Evolutionary conservation across 2,797 vertebrate genomes (phyloP).

Genomic region (Acanthis flammea): DNA sequence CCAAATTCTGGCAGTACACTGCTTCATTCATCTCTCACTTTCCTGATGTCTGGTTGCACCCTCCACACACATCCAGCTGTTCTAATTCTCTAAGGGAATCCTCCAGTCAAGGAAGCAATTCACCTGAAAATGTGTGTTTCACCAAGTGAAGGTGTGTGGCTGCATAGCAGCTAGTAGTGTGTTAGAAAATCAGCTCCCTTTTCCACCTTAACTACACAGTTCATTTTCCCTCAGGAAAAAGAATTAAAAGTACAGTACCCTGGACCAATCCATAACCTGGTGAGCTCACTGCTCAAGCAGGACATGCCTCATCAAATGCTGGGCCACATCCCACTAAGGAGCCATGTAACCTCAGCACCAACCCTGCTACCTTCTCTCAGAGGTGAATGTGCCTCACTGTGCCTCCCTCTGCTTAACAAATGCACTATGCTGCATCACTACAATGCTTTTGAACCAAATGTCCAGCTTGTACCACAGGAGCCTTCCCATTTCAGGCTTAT

Average conservation of each 20-base stretch:
- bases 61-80: background rate
- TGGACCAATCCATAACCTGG: constrained; percentile 24
- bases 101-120: constrained; percentile 4
- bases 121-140: background rate
- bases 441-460: constrained; percentile 31
- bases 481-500: constrained; percentile 17
- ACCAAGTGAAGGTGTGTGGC: background rate
- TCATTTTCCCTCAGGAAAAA: constrained; percentile 39
- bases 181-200: background rate
- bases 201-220: background rate
- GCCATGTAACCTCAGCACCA: background rate
- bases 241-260: constrained; percentile 54
- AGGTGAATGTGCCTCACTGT: background rate
- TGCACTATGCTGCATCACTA: background rate
- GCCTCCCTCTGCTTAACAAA: background rate
- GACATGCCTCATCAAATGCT: background rate
- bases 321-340: background rate
- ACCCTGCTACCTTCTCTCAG: background rate
- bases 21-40: background rate
- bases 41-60: background rate
- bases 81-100: constrained; percentile 2
- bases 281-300: background rate
- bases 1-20: constrained; percentile 39
- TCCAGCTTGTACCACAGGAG: constrained; percentile 33
- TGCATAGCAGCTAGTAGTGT: constrained; percentile 67